Conservation (phyloP, 2,888 invertebrate genomes). For the Limenitis camilla region DNA sequence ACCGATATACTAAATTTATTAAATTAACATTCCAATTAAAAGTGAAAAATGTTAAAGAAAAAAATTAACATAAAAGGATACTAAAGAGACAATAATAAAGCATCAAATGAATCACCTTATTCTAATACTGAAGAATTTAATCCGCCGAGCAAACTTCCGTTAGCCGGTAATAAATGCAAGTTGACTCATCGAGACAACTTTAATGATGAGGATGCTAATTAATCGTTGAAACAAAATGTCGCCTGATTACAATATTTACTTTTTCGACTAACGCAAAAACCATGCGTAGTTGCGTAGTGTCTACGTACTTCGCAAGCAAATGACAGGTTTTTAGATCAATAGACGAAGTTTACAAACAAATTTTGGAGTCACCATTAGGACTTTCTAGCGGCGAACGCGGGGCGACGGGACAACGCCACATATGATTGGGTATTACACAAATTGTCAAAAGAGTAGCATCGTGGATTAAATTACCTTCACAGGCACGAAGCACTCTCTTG, state of each 20-base stretch:
- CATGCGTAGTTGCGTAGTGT: not conserved
- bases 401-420: too few species aligned
- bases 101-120: slow-evolving; percentile 24
- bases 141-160: slow-evolving; percentile 27
- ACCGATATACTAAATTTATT: too few species aligned
- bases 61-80: slow-evolving; percentile 2
- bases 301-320: too few species aligned
- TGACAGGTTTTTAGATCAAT: too few species aligned
- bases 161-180: slow-evolving; percentile 29
- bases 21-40: not conserved
- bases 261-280: not conserved
- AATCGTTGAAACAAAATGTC: slow-evolving; percentile 15
- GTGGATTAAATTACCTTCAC: too few species aligned
- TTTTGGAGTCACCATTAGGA: too few species aligned
- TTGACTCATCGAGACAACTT: slow-evolving; percentile 19
- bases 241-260: slow-evolving; percentile 4
- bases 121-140: slow-evolving; percentile 22
- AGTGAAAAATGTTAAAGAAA: not conserved
- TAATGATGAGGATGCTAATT: slow-evolving; percentile 16
- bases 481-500: too few species aligned
- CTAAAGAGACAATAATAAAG: slow-evolving; percentile 8
- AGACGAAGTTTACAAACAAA: too few species aligned
- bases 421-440: too few species aligned
- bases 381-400: too few species aligned
- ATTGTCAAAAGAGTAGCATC: too few species aligned